Percentiles rank a stretch among this genome's conserved stretches.
phyloP scores from a whole-genome alignment of 1,140 invertebrate genomes.

The Anastrepha obliqua region DNA sequence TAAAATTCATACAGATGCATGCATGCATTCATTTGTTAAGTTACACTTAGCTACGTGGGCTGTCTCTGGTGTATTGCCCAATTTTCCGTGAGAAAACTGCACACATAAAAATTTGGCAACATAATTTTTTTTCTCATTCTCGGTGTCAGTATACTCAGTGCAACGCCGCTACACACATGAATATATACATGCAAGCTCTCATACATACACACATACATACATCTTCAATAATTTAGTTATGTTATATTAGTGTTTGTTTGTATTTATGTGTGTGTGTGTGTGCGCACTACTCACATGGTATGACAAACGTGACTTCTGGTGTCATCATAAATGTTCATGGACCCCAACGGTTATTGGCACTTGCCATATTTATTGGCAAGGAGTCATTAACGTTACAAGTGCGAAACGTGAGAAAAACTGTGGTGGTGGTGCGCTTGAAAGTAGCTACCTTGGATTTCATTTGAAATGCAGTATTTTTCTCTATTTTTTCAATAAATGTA shows the following conservation, averaged over 20 bases:
- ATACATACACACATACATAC: no score
- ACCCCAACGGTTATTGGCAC: conserved; percentile 27
- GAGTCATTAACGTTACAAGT: conserved; percentile 29
- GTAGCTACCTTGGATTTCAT: background rate
- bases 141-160: background rate
- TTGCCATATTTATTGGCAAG: conserved; percentile 27
- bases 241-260: no score
- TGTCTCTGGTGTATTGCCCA: conserved; percentile 28
- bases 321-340: conserved; percentile 21
- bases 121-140: background rate
- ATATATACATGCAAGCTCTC: background rate
- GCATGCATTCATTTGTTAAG: background rate
- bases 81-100: conserved; percentile 19
- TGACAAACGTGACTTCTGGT: conserved; percentile 30
- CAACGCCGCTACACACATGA: background rate
- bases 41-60: background rate
- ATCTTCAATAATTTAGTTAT: no score
- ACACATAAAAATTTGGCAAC: conserved; percentile 23
- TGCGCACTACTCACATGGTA: background rate
- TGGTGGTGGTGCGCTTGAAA: background rate
- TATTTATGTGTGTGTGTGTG: background rate
- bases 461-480: background rate
- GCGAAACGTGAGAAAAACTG: conserved; percentile 26
- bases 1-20: background rate
- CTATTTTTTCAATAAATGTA: background rate